Evolutionary conservation across 2,113 vertebrate genomes (phyloP).

Genomic region (Pardalotus punctatus): DNA sequence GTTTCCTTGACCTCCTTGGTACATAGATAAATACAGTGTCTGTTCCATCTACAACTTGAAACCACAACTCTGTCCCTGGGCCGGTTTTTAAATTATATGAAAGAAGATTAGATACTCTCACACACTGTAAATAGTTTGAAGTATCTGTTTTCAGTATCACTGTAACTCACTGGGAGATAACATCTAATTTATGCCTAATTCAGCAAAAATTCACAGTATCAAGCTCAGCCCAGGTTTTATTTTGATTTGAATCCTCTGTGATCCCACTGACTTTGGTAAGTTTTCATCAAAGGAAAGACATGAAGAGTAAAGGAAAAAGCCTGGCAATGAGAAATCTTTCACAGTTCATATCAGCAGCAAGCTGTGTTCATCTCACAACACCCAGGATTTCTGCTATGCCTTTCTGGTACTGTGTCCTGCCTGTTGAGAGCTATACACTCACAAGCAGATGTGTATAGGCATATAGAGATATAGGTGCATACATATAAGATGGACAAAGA

Average conservation of each 20-base stretch:
- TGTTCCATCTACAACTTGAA: not conserved
- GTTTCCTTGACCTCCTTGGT: not conserved
- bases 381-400: not conserved
- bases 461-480: not conserved
- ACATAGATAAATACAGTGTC: not conserved
- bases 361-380: not conserved
- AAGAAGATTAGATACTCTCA: conserved; percentile 4
- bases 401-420: not conserved
- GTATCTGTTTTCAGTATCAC: conserved; percentile 43
- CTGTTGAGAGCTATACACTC: not conserved
- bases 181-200: conserved; percentile 54
- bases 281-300: not conserved
- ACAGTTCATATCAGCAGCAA: not conserved
- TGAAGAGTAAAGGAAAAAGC: not conserved
- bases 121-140: not conserved
- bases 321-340: not conserved
- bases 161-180: conserved; percentile 3
- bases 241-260: not conserved
- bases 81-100: not conserved
- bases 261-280: not conserved
- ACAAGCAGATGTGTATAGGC: not conserved
- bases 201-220: conserved; percentile 17
- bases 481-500: not conserved
- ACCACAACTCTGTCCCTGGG: not conserved
- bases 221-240: not conserved